A percentile compares a stretch with the other conserved stretches of the same genome.
These are phyloP conservation scores for Penaeus vannamei DNA, from an alignment of 1,140 invertebrate genomes.

Conservation along the genomic window DNA sequence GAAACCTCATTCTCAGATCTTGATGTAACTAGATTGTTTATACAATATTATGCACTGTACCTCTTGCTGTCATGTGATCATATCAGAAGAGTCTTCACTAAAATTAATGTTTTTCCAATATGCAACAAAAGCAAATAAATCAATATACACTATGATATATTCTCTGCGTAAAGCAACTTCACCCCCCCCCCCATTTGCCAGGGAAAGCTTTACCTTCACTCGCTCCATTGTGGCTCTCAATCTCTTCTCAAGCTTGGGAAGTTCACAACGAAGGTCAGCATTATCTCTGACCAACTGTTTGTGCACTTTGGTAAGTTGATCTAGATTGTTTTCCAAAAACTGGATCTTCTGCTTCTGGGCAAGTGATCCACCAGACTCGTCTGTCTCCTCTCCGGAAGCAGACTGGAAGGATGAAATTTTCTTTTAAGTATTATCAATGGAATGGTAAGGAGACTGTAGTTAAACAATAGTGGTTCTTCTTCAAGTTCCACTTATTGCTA, in stretches of 20 bases:
- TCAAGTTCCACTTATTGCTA: too few relatives aligned
- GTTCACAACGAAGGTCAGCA: conserved; percentile 96
- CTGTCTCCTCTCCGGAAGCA: conserved; percentile 84
- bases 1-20: too few relatives aligned
- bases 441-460: too few relatives aligned
- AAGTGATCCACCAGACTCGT: conserved; percentile 88
- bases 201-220: conserved; percentile 79
- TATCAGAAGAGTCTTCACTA: too few relatives aligned
- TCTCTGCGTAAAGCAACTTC: background rate
- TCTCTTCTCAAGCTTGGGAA: conserved; percentile 98
- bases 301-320: conserved; percentile 96
- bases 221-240: conserved; percentile 97
- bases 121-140: too few relatives aligned
- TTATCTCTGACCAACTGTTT: conserved; percentile 94
- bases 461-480: too few relatives aligned
- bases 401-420: conserved; percentile 71
- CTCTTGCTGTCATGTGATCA: too few relatives aligned
- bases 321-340: conserved; percentile 99
- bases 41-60: too few relatives aligned
- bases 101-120: too few relatives aligned
- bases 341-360: conserved; percentile 99
- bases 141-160: too few relatives aligned
- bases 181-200: background rate
- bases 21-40: too few relatives aligned
- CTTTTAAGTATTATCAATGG: too few relatives aligned